phyloP scores from a whole-genome alignment of 2,888 invertebrate genomes.

The Hemithea aestivaria region DNA sequence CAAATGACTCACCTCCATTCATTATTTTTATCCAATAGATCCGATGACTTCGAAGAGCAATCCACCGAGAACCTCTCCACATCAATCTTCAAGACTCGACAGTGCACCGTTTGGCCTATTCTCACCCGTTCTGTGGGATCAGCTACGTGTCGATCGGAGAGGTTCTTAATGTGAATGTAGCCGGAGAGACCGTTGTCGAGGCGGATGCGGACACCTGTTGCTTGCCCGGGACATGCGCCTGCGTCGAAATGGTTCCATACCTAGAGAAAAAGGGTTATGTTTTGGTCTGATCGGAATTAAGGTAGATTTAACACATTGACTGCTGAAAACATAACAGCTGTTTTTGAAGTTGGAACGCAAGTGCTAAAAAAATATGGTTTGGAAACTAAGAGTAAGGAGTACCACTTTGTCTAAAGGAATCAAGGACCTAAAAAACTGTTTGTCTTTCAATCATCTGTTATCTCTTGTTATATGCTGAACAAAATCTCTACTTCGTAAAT shows the following conservation, averaged over 20 bases:
- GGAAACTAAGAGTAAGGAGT: too few species aligned
- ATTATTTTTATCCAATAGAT: constrained; percentile 92
- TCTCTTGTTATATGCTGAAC: too few species aligned
- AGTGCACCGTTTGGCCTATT: constrained; percentile 90
- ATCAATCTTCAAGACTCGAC: constrained; percentile 96
- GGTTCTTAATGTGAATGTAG: constrained; percentile 95
- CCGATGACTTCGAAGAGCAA: constrained; percentile 95
- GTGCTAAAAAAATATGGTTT: too few species aligned
- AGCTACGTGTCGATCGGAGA: constrained; percentile 95
- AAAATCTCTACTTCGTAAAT: too few species aligned
- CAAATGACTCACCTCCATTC: constrained; percentile 85
- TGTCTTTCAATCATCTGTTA: too few species aligned
- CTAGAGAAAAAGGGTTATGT: constrained; percentile 35
- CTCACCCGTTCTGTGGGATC: constrained; percentile 96
- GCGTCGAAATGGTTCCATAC: constrained; percentile 99
- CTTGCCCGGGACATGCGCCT: constrained; percentile 96
- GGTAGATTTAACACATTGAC: too few species aligned
- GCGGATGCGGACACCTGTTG: constrained; percentile 92
- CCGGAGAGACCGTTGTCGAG: constrained; percentile 96
- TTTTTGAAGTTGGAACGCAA: too few species aligned
- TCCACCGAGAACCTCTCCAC: constrained; percentile 96
- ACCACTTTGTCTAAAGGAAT: too few species aligned
- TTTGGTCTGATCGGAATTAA: too few species aligned
- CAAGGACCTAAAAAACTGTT: too few species aligned
- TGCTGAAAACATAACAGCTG: too few species aligned